Conservation (phyloP, 2,888 invertebrate species). For the Mimachlamys varia region DNA sequence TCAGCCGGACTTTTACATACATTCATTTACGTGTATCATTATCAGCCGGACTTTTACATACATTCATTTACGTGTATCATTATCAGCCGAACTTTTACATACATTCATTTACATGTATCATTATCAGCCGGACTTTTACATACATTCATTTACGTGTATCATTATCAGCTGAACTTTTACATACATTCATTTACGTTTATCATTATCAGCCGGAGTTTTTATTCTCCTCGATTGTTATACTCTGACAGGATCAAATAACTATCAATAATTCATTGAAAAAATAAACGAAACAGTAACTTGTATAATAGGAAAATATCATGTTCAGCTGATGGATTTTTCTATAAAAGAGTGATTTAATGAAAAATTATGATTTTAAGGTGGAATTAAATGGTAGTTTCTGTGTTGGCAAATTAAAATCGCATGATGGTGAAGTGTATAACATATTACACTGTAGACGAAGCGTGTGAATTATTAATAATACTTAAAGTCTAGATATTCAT, state of each 20-base stretch:
- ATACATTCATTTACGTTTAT: too few species aligned
- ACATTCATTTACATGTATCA: too few species aligned
- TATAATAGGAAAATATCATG: background rate
- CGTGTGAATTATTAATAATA: too few species aligned
- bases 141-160: too few species aligned
- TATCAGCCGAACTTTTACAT: background rate
- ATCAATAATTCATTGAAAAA: background rate
- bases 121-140: background rate
- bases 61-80: too few species aligned
- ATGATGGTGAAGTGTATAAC: background rate
- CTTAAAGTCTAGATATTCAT: too few species aligned
- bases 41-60: background rate
- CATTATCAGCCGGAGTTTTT: background rate
- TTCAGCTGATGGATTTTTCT: background rate
- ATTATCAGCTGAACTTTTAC: background rate
- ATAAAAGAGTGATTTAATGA: background rate
- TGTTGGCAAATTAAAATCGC: background rate
- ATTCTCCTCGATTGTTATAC: background rate
- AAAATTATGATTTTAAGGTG: background rate
- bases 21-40: too few species aligned
- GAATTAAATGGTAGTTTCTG: background rate
- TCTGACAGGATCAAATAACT: background rate
- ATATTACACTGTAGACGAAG: background rate
- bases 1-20: background rate
- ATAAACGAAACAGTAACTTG: background rate